Evolutionary conservation across 2,113 vertebrate species (phyloP).

Genomic region (Rhegmatorhina hoffmannsi): DNA sequence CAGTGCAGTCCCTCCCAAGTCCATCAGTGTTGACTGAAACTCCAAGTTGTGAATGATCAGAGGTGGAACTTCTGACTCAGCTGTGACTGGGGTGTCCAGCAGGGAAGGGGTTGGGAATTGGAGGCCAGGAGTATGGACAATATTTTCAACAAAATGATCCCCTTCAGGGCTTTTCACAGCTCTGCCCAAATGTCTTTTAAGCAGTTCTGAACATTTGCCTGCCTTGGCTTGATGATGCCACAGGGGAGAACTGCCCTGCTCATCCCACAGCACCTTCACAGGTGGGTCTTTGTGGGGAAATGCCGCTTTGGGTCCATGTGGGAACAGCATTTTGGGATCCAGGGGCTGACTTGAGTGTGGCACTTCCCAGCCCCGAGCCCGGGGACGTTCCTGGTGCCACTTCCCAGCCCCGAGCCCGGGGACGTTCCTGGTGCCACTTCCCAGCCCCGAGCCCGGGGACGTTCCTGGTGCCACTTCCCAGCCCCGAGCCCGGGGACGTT

Average conservation of each 20-base stretch:
- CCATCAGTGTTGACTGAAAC: not conserved
- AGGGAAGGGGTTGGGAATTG: not conserved
- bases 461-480: not conserved
- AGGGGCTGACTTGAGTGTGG: not conserved
- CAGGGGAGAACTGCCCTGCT: not conserved
- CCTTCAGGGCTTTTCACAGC: no score
- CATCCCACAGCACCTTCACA: rapidly evolving
- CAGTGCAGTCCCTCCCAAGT: not conserved
- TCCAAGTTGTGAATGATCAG: not conserved
- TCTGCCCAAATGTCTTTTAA: not conserved
- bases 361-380: not conserved
- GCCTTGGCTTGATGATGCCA: not conserved
- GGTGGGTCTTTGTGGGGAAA: rapidly evolving
- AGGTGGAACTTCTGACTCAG: not conserved
- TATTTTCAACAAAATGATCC: not conserved
- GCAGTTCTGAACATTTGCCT: not conserved
- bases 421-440: not conserved
- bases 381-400: not conserved
- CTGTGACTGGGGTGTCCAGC: not conserved
- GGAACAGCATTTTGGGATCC: not conserved
- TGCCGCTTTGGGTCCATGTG: not conserved
- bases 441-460: not conserved
- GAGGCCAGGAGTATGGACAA: rapidly evolving
- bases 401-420: not conserved
- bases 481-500: not conserved